These are phyloP conservation scores for Orchestia grillus DNA, from an alignment of 1,140 invertebrate genomes.

Conservation along the genomic window DNA sequence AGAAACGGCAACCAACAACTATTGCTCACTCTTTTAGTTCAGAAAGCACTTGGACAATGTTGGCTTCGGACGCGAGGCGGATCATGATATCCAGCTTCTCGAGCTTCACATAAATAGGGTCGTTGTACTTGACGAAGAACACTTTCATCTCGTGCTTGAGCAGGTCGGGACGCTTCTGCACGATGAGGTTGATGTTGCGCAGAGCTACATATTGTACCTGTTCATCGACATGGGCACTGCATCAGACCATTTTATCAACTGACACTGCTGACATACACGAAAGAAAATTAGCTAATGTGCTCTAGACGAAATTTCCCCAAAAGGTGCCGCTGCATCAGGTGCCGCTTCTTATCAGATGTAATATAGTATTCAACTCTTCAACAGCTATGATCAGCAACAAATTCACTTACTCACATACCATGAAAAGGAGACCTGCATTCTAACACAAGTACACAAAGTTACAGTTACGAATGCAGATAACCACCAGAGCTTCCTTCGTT, in stretches of 20 bases:
- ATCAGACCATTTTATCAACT: neutral
- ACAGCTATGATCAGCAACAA: neutral
- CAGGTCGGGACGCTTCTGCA: conserved; percentile 98
- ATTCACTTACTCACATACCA: neutral
- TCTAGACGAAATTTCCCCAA: neutral
- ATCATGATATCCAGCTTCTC: conserved; percentile 99
- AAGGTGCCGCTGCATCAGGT: neutral
- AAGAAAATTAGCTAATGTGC: neutral
- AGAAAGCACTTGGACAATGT: conserved; percentile 98
- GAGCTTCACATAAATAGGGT: conserved; percentile 99
- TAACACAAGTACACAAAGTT: no score
- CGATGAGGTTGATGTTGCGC: conserved; percentile 98
- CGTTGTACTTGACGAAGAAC: conserved; percentile 99
- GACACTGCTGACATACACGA: neutral
- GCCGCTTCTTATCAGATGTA: neutral
- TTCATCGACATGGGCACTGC: conserved; percentile 53
- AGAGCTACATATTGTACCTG: conserved; percentile 97
- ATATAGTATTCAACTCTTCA: neutral
- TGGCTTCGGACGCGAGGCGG: conserved; percentile 95
- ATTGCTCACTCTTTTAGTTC: conserved; percentile 93
- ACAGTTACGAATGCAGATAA: no score
- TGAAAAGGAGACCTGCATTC: no score
- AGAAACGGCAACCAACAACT: neutral
- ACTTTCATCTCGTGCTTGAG: conserved; percentile 99
- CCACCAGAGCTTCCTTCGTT: no score